phyloP scores from a whole-genome alignment of 2,113 vertebrate genomes.

The Mystacornis crossleyi region DNA sequence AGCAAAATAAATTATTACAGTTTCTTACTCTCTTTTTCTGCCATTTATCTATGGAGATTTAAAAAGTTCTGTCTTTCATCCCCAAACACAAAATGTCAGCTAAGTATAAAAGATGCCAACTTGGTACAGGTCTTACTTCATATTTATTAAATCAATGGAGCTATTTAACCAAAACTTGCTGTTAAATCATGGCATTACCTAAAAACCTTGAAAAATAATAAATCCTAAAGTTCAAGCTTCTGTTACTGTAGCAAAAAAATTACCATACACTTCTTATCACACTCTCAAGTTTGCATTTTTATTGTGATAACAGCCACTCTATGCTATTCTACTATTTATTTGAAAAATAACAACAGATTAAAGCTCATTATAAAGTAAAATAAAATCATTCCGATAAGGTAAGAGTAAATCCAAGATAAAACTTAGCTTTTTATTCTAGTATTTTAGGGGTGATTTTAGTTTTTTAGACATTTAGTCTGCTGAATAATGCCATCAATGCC shows the following conservation, averaged over 20 bases:
- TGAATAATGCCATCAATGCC: background rate
- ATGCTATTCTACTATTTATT: background rate
- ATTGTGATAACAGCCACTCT: background rate
- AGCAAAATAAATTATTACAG: background rate
- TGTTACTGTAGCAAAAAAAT: background rate
- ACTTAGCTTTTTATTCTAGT: background rate
- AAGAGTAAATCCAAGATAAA: constrained; percentile 32
- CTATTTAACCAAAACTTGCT: background rate
- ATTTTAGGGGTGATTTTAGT: background rate
- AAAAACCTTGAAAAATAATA: background rate
- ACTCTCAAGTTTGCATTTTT: background rate
- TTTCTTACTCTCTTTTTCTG: background rate
- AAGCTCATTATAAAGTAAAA: background rate
- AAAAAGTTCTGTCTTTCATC: background rate
- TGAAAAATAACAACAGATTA: background rate
- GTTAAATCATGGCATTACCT: background rate
- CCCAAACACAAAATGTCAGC: background rate
- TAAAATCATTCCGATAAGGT: constrained; percentile 26
- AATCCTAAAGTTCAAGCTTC: background rate
- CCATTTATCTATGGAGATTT: background rate
- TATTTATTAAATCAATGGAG: background rate
- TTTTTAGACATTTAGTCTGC: background rate
- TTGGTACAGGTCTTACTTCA: background rate
- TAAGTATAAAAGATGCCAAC: background rate
- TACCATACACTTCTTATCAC: background rate